phyloP scores from a whole-genome alignment of 1,140 invertebrate species.

The Bombus ignitus region DNA sequence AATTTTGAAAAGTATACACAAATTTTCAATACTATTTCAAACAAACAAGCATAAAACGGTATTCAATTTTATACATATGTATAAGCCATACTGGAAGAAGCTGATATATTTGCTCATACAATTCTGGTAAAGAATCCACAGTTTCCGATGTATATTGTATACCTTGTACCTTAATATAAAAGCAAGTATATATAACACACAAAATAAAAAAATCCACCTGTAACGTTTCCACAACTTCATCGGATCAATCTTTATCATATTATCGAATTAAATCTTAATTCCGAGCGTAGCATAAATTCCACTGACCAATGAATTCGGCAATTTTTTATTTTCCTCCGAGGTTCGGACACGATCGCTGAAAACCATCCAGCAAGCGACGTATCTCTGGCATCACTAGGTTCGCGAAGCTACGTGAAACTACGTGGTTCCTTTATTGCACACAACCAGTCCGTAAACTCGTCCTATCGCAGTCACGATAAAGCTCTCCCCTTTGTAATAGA shows the following conservation, averaged over 20 bases:
- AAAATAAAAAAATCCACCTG: too few relatives aligned
- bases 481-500: slow-evolving; percentile 63
- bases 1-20: too few relatives aligned
- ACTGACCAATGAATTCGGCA: neutral
- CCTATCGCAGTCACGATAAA: slow-evolving; percentile 65
- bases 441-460: slow-evolving; percentile 65
- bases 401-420: slow-evolving; percentile 40
- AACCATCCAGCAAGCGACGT: neutral
- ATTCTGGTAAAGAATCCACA: too few relatives aligned
- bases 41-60: too few relatives aligned
- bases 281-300: neutral
- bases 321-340: slow-evolving; percentile 1
- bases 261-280: neutral
- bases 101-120: too few relatives aligned
- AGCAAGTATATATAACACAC: too few relatives aligned
- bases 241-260: neutral
- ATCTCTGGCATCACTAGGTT: slow-evolving; percentile 5
- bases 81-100: too few relatives aligned
- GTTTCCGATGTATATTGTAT: too few relatives aligned
- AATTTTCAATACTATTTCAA: too few relatives aligned
- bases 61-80: too few relatives aligned
- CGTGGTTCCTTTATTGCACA: slow-evolving; percentile 65
- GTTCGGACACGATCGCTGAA: neutral
- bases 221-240: neutral
- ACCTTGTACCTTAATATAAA: too few relatives aligned